These are phyloP conservation scores for Copidosoma aretas DNA, from an alignment of 2,888 invertebrate species.

Conservation along the genomic window DNA sequence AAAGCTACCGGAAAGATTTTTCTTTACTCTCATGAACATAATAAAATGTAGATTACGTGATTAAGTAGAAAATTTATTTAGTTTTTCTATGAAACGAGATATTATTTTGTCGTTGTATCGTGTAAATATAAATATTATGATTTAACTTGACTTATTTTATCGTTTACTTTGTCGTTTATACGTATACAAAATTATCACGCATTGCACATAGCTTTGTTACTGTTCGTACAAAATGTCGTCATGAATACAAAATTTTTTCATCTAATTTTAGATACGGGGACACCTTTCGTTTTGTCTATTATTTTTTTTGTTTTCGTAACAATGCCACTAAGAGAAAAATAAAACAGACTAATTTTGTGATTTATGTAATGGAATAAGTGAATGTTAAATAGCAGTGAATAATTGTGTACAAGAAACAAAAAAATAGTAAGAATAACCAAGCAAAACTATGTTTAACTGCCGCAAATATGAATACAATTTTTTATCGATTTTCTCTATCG, in stretches of 20 bases:
- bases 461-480: slow-evolving; percentile 16
- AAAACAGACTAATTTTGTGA: slow-evolving; percentile 26
- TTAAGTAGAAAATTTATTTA: slow-evolving; percentile 1
- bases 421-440: slow-evolving; percentile 9
- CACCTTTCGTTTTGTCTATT: slow-evolving; percentile 17
- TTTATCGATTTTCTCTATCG: slow-evolving; percentile 24
- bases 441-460: slow-evolving; percentile 34
- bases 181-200: background rate
- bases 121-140: slow-evolving; percentile 31
- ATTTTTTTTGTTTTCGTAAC: slow-evolving; percentile 9
- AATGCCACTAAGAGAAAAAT: slow-evolving; percentile 20
- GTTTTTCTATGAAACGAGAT: slow-evolving; percentile 4
- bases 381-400: slow-evolving; percentile 29
- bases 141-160: slow-evolving; percentile 19
- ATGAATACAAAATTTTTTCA: slow-evolving; percentile 15
- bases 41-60: too few relatives aligned
- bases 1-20: background rate
- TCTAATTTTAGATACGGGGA: slow-evolving; percentile 11
- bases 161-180: background rate
- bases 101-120: slow-evolving; percentile 7
- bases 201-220: too few relatives aligned
- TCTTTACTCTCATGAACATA: background rate
- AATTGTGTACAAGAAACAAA: slow-evolving; percentile 24
- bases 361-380: slow-evolving; percentile 36
- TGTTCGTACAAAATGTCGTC: slow-evolving; percentile 6